Evolutionary conservation across 2,113 vertebrate genomes (phyloP).

Genomic region (Xenopus tropicalis): UCB_Xtro_10.0 CM004446.2:108708501-108709000

Average conservation of each 20-base stretch:
- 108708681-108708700: too few relatives aligned
- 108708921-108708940: background rate
- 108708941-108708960: background rate
- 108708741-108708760: too few relatives aligned
- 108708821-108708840: constrained; percentile 94
- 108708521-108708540: too few relatives aligned
- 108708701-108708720: too few relatives aligned
- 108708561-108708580: too few relatives aligned
- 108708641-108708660: too few relatives aligned
- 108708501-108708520: too few relatives aligned
- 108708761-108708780: constrained; percentile 9
- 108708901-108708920: background rate
- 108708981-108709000: background rate
- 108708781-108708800: constrained; percentile 84
- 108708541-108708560: too few relatives aligned
- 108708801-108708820: constrained; percentile 87
- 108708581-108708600: too few relatives aligned
- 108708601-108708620: too few relatives aligned
- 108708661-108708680: background rate
- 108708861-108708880: constrained; percentile 83
- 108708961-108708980: constrained; percentile 14
- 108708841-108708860: constrained; percentile 80
- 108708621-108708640: too few relatives aligned
- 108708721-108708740: too few relatives aligned
- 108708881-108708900: background rate